These are phyloP conservation scores for Cyclura pinguis DNA, from an alignment of 2,797 vertebrate species.

Conservation along the genomic window DNA sequence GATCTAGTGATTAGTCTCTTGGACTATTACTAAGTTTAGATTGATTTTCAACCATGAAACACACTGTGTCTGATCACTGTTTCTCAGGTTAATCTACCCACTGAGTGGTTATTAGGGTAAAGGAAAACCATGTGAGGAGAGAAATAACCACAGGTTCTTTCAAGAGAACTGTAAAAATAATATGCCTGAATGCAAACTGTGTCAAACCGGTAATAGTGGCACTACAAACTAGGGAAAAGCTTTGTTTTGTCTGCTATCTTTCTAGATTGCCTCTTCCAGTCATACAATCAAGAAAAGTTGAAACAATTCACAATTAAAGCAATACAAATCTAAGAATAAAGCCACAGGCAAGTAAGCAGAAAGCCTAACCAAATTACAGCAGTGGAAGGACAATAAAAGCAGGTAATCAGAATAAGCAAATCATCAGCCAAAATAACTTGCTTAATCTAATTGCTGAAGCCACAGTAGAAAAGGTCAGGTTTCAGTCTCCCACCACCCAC, in stretches of 20 bases:
- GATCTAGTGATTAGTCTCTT: background rate
- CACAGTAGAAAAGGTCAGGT: background rate
- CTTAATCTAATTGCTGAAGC: background rate
- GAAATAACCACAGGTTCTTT: background rate
- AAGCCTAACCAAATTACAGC: background rate
- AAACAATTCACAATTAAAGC: background rate
- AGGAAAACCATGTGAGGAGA: too few relatives aligned
- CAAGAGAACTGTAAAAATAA: background rate
- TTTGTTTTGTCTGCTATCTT: slow-evolving; percentile 4
- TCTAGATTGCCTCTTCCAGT: background rate
- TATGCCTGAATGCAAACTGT: background rate
- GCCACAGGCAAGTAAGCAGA: background rate
- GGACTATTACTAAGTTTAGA: background rate
- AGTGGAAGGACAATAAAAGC: background rate
- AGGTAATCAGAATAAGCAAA: background rate
- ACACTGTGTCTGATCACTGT: background rate
- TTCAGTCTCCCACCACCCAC: too few relatives aligned
- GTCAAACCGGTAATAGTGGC: background rate
- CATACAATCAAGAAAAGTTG: background rate
- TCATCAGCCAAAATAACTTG: background rate
- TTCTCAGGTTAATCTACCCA: background rate
- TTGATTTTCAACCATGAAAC: background rate
- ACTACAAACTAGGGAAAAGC: background rate
- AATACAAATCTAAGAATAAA: background rate
- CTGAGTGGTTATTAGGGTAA: background rate